Evolutionary conservation across 2,888 invertebrate genomes (phyloP), one percentile per base, ranked within the genome.

Genomic region (Hololepta plana): DNA sequence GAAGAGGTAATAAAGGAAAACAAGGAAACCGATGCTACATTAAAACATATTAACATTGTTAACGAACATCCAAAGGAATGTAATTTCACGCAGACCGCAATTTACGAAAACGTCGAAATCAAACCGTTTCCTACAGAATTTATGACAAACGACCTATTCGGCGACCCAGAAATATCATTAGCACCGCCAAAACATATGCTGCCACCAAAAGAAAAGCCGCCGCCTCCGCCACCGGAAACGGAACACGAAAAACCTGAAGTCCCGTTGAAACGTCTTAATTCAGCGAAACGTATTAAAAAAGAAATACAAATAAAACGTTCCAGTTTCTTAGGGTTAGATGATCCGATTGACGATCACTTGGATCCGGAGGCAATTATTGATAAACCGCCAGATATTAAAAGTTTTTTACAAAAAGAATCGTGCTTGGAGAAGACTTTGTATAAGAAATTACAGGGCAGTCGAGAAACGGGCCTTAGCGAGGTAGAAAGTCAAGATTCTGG

Each of bases 291-390:
- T 38, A 81, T 85, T 42, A 82, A 81, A 43, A 81, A 84, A 45
- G 85, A 87, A 46, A 63, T 87, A 26, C 65, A 81, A 6, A 76
- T 75, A 44, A 77, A 85, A 44, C 69, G 85, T 23, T 75, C 80
- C 16, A 82, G 81, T 47, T 87, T 87, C 50, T 62, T 87, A 20
- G 85, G 85, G 23, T 72, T 85, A 44, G 81, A 84, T 42, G 77
- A 75, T 26, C 63, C 70, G 41, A 60, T 60, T 9, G 68, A 72
- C 38, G 71, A 75, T 43, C 73, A 76, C 37, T 56, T 69, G 24
- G 74, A 74, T 45, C 65, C 67, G 21, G 74, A 76, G 45, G 8
- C 17, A 17, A 67, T 64, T 2, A 54, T 76, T 20, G 67, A 67
- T 4, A 76, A 75, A 27, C 72, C 81, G 10, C 81, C 81, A 4